Evolutionary conservation across 2,797 vertebrate genomes (phyloP), one percentile per base, ranked within the genome.

Genomic region (Oreortyx pictus): DNA sequence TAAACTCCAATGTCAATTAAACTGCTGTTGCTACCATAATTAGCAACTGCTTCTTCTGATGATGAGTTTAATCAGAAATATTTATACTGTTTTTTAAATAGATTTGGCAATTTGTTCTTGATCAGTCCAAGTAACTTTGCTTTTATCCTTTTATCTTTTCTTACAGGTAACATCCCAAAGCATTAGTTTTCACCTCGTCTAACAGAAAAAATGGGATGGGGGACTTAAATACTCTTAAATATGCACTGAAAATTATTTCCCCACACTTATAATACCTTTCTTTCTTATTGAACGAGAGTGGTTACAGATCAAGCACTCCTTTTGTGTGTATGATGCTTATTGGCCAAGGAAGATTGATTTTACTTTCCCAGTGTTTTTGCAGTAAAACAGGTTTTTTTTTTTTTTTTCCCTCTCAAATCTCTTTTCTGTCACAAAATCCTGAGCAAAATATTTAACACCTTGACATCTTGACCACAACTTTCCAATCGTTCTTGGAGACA

Each of bases 1-100:
- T 93, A 91, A 92, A 71, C 52, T 89, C 46, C 41, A 61, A 72
- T 90, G 59, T 70, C 93, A 92, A 90, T 93, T 95, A 86, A 92
- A 88, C 47, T 94, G 68, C 71, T 88, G 61, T 92, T 83, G 61
- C 44, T 93, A 74, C 43, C 31, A 39, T 94, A 93, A 91, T 90
- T 92, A 95, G 35, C 56, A 79, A 44, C 83, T 92, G 47, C 49
- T 92, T 62, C 56, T 88, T 85, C 54, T 89, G 74, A 85, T 77
- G 89, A 84, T 47, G 82, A 66, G n/a, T 87, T 87, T 90, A 91
- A 81, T 95, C 87, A 78, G 73, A 89, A 91, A 70, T 73, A 70
- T 27, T 43, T 59, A 15, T 54, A 50, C 22, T 82, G 50, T 11
- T 46, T 88, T 95, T 80, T 87, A 62, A 16, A 88, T 11, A 71